A percentile compares a stretch with the other conserved stretches of the same genome.
Conservation (phyloP, 2,113 vertebrate genomes). For the Odocoileus hemionus region DNA sequence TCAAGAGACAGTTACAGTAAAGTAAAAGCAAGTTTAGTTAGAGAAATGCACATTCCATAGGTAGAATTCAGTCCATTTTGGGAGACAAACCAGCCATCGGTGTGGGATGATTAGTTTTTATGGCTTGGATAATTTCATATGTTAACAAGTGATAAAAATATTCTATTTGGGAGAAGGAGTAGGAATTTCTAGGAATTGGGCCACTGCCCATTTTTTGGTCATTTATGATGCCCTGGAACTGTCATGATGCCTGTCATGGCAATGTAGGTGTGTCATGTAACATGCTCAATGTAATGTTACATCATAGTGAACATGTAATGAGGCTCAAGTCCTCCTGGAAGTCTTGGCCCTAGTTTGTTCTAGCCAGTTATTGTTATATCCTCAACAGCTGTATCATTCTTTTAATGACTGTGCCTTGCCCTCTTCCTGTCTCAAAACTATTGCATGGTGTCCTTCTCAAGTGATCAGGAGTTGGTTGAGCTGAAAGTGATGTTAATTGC, state of each 20-base stretch:
- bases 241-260: neutral
- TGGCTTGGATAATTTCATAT: neutral
- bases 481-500: neutral
- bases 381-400: neutral
- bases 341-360: neutral
- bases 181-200: neutral
- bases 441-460: neutral
- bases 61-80: neutral
- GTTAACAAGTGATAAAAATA: neutral
- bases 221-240: neutral
- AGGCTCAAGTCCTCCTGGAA: neutral
- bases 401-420: neutral
- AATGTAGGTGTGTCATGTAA: neutral
- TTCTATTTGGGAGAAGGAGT: neutral
- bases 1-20: neutral
- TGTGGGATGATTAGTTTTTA: neutral
- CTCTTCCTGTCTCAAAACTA: neutral
- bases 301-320: neutral
- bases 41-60: neutral
- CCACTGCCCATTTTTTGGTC: neutral
- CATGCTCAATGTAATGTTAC: neutral
- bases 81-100: neutral
- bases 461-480: neutral
- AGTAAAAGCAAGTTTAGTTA: neutral
- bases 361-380: neutral